Percentiles rank a stretch among this genome's conserved stretches.
phyloP scores from a whole-genome alignment of 2,888 invertebrate genomes.

The Elysia crispata region DNA sequence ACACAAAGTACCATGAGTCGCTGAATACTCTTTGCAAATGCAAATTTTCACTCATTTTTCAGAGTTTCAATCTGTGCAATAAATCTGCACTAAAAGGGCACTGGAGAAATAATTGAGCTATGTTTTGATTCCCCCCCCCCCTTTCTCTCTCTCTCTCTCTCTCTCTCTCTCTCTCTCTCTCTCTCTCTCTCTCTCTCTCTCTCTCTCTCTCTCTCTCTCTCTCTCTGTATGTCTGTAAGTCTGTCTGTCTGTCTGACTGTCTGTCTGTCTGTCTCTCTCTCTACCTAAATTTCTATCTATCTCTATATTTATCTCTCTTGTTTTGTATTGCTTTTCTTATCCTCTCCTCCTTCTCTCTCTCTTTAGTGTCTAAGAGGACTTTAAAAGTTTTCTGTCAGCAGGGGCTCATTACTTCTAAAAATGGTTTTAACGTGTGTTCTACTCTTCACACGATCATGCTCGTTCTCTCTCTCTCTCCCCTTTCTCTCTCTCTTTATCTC shows the following conservation, averaged over 20 bases:
- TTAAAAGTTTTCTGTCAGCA: too few species aligned
- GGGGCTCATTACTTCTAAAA: too few species aligned
- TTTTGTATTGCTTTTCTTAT: not conserved
- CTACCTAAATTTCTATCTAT: not conserved
- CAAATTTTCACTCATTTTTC: too few species aligned
- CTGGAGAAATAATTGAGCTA: not conserved
- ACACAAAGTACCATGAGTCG: not conserved
- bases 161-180: conserved; percentile 10
- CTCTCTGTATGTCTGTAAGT: not conserved
- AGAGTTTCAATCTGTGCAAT: too few species aligned
- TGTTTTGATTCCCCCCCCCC: not conserved
- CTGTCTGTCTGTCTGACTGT: not conserved
- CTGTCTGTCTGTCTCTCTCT: not conserved
- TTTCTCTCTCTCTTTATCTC: too few species aligned
- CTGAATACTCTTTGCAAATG: too few species aligned
- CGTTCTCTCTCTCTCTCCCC: not conserved
- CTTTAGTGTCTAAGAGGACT: too few species aligned
- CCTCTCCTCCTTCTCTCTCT: not conserved
- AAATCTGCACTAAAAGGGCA: too few species aligned
- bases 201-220: conserved; percentile 1
- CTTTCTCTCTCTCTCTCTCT: not conserved
- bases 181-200: not conserved
- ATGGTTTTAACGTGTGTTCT: too few species aligned
- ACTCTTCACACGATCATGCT: not conserved
- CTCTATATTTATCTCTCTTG: not conserved